phyloP scores from a whole-genome alignment of 1,140 invertebrate genomes.

The Mercenaria mercenaria region DNA sequence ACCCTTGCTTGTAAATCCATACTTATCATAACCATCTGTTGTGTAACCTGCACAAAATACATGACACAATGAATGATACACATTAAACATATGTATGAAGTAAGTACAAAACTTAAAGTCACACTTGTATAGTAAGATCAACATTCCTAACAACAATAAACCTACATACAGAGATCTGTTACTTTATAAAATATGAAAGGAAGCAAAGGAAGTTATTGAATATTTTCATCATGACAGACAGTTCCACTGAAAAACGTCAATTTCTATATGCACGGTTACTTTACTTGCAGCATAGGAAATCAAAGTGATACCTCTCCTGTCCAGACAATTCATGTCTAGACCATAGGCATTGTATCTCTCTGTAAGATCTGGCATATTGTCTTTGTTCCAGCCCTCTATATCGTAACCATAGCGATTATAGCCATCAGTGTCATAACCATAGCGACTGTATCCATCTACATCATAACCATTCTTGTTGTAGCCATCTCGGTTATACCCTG shows the following conservation, averaged over 20 bases:
- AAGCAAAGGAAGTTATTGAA: too few species aligned
- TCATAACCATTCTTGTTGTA: slow-evolving; percentile 76
- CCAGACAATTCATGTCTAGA: slow-evolving; percentile 74
- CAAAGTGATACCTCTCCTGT: slow-evolving; percentile 70
- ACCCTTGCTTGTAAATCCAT: slow-evolving; percentile 74
- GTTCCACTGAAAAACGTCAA: too few species aligned
- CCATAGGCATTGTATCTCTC: slow-evolving; percentile 62
- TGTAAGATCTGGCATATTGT: slow-evolving; percentile 52
- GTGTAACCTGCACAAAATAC: slow-evolving; percentile 42
- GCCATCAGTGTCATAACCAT: slow-evolving; percentile 76
- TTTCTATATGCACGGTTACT: too few species aligned
- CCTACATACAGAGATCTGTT: too few species aligned
- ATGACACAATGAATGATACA: too few species aligned
- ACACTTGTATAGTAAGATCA: background rate
- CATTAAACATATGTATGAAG: background rate
- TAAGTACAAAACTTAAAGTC: background rate
- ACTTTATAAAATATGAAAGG: too few species aligned
- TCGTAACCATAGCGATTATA: slow-evolving; percentile 79
- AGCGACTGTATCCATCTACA: slow-evolving; percentile 73
- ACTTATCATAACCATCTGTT: slow-evolving; percentile 73
- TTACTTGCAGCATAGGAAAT: too few species aligned
- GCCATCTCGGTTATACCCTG: slow-evolving; percentile 70
- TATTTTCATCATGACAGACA: too few species aligned
- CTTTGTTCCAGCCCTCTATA: slow-evolving; percentile 72
- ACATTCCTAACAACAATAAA: background rate